These are phyloP conservation scores for Chromobotia macracanthus DNA, from an alignment of 2,797 vertebrate species.

Conservation along the genomic window DNA sequence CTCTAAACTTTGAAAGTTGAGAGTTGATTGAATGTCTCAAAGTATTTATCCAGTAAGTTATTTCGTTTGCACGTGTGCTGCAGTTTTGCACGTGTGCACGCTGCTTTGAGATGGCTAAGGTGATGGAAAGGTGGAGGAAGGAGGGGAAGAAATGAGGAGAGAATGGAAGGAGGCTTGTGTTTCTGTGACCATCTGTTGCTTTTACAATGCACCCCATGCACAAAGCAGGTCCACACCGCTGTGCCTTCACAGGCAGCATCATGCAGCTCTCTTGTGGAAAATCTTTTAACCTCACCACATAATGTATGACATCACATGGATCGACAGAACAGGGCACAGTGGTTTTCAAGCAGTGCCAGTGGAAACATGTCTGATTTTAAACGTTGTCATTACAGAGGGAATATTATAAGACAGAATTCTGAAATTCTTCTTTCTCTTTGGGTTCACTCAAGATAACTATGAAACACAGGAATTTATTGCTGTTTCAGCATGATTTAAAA, in stretches of 20 bases:
- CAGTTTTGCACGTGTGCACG: no score
- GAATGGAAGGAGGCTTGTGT: conserved; percentile 61
- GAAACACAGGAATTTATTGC: background rate
- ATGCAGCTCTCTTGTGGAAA: conserved; percentile 48
- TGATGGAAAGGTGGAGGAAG: conserved; percentile 32
- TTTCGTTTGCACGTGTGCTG: conserved; percentile 29
- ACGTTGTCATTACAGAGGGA: conserved; percentile 32
- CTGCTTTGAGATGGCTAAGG: conserved; percentile 65
- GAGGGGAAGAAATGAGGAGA: conserved; percentile 60
- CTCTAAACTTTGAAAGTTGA: background rate
- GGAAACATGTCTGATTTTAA: conserved; percentile 45
- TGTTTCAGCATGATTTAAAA: conserved; percentile 4
- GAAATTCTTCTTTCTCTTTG: conserved; percentile 13
- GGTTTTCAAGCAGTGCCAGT: conserved; percentile 44
- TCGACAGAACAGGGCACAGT: background rate
- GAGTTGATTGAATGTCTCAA: background rate
- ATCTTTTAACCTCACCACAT: conserved; percentile 40
- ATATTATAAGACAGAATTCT: conserved; percentile 29
- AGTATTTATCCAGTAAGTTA: background rate
- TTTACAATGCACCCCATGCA: conserved; percentile 62
- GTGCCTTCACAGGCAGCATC: conserved; percentile 26
- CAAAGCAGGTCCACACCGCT: conserved; percentile 28
- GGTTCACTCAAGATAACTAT: conserved; percentile 21
- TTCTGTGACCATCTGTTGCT: conserved; percentile 76
- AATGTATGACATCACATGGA: conserved; percentile 31